Base-by-base conservation (phyloP, 2,888 invertebrate species). In the Hirtodrosophila duncani region DNA sequence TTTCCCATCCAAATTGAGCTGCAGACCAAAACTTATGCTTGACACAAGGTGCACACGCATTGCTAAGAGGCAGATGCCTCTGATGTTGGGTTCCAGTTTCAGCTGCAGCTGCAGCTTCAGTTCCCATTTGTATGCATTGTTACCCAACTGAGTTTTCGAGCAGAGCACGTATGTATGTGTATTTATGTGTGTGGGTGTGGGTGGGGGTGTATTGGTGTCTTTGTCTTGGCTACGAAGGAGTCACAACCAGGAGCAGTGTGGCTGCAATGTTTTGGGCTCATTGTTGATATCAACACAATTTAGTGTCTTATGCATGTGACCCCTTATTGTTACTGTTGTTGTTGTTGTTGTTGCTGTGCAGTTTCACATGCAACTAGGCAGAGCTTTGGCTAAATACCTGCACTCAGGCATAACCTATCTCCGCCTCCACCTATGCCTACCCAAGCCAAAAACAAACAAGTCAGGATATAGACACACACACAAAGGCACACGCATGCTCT, bases 231-330 rank as follows among this genome's bases (percentile, higher is more conserved):
- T 23, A 21, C 20, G 30, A 9, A 4, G 14, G 27, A 26, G 29
- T 14, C 20, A 11, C 27, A 17, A n/a, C 38, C 11, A 17, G 26
- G 24, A 27, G 29, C 48, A 38, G 20, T 49, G 61, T 41, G 36
- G 50, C 13, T 50, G 60, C 56, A 27, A 36, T 57, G 63, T 70
- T 71, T 67, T 63, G 60, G 65, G 63, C 81, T 81, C 72, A 81
- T 74, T 80, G 75, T 77, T 81, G 81, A 77, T 82, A 82, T 80
- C 82, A 77, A 65, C 82, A 80, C 81, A 82, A 80, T 81, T 71
- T 81, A 65, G 78, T 71, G 74, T 68, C 74, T 77, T 81, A 67
- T 77, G 61, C 67, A 57, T 63, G 59, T 51, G 55, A 52, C 52
- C 57, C 29, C 14, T 9, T 17, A 4, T 7, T n/a, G 14, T 26